Base-by-base conservation (phyloP, 64 coral and sea anemone genomes). In the Astreopora myriophthalma region DNA sequence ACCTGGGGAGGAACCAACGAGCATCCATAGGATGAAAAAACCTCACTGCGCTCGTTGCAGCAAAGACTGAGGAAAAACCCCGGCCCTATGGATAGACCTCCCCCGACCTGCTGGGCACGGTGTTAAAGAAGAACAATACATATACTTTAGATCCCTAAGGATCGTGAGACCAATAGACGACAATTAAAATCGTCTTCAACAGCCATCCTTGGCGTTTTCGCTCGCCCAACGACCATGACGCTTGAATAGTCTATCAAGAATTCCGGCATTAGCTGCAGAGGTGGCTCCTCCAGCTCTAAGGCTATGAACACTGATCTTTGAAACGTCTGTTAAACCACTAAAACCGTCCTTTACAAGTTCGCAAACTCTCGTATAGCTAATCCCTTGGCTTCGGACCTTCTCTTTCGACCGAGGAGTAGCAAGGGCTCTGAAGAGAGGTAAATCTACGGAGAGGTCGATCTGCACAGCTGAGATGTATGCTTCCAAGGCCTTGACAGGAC, bases 331-430 rank as follows among this genome's bases (percentile, higher is more conserved):
- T 34, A 72, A 48, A 49, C 61, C 42, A 51, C n/a, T 33, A 11
- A 80, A 93, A 16, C 66, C 70, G 27, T 92, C 90, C 48, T 92
- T 92, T n/a, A 92, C 36, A n/a, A 92, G 12, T 60, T 94, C 86
- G 20, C 67, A 31, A 12, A 76, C 80, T 23, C 89, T 16, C 9
- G 89, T 87, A 57, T 95, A 91, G 74, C 42, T 87, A 66, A 83
- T 92, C 25, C 38, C 74, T 72, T 82, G 74, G 29, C 17, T 28
- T 26, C 81, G 71, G 1, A 90, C 86, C 55, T 66, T 90, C 26
- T 40, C 16, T 48, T 86, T 73, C 11, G 65, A 57, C 1, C 31
- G 6, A 44, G 32, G 92, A 29, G 31, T 70, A 49, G 93, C n/a
- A 34, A 94, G 31, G 6, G 76, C 68, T 27, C 73, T 38, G 16